Evolutionary conservation across 1,140 invertebrate species (phyloP).

Genomic region (Melanaphis sacchari): DNA sequence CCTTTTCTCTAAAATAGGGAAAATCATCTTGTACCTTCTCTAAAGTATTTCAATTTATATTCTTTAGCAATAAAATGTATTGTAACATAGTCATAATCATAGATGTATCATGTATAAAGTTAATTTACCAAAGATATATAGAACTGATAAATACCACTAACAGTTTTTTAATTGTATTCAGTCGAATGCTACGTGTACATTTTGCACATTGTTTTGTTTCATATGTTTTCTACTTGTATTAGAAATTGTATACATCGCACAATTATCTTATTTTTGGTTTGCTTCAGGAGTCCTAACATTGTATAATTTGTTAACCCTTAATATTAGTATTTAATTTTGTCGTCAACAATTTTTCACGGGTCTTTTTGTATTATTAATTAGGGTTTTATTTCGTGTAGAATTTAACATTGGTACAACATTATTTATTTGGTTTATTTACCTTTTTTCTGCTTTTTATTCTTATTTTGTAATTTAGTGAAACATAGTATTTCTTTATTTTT

Average conservation of each 20-base stretch:
- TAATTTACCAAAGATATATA: constrained; percentile 49
- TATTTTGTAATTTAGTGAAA: constrained; percentile 14
- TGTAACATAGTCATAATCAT: constrained; percentile 37
- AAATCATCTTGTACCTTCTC: not conserved
- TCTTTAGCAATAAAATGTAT: constrained; percentile 42
- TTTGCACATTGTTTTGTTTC: constrained; percentile 19
- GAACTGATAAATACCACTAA: constrained; percentile 36
- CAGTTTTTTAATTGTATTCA: not conserved
- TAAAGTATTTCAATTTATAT: constrained; percentile 38
- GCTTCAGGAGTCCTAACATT: not conserved
- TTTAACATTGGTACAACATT: constrained; percentile 4
- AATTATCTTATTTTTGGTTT: constrained; percentile 8
- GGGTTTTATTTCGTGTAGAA: constrained; percentile 38
- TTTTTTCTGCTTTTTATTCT: constrained; percentile 29
- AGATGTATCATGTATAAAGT: constrained; percentile 34
- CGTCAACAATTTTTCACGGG: constrained; percentile 34
- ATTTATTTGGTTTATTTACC: constrained; percentile 40
- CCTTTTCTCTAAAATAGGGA: not conserved
- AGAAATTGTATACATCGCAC: constrained; percentile 10
- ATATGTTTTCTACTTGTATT: not conserved
- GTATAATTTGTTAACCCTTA: not conserved
- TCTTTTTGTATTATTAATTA: constrained; percentile 53
- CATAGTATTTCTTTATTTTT: constrained; percentile 48
- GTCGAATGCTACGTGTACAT: not conserved
- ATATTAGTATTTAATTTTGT: constrained; percentile 41